phyloP scores from a whole-genome alignment of 1,140 invertebrate species.

The Cydia strobilella region DNA sequence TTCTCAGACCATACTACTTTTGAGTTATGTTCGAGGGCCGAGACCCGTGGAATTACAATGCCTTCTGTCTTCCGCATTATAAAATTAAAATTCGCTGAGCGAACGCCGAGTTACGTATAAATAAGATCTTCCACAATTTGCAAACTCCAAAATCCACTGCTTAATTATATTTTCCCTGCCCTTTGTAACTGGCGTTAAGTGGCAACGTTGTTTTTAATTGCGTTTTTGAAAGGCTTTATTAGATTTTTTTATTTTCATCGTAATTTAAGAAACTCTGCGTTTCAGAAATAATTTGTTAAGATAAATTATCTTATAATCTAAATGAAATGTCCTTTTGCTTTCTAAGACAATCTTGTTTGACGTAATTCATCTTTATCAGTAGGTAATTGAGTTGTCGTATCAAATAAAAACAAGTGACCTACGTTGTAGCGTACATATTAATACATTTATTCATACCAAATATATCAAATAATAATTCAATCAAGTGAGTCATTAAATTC shows the following conservation, averaged over 20 bases:
- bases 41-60: slow-evolving; percentile 51
- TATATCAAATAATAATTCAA: background rate
- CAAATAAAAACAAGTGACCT: no score
- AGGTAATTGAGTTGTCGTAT: no score
- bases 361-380: no score
- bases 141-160: slow-evolving; percentile 56
- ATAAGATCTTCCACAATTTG: slow-evolving; percentile 60
- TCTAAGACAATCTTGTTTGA: no score
- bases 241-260: slow-evolving; percentile 22
- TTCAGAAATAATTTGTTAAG: background rate
- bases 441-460: no score
- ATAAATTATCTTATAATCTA: background rate
- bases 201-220: slow-evolving; percentile 49
- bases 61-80: slow-evolving; percentile 48
- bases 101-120: slow-evolving; percentile 52
- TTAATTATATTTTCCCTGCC: slow-evolving; percentile 60
- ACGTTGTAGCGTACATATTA: background rate
- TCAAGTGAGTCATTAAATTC: background rate
- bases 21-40: slow-evolving; percentile 59
- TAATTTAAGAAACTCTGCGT: background rate
- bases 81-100: slow-evolving; percentile 64
- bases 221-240: slow-evolving; percentile 36
- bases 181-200: slow-evolving; percentile 45
- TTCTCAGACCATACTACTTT: slow-evolving; percentile 58
- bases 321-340: no score